Evolutionary conservation across 2,113 vertebrate species (phyloP), one percentile per base, ranked within the genome.

Genomic region (Aleadryas rufinucha): DNA sequence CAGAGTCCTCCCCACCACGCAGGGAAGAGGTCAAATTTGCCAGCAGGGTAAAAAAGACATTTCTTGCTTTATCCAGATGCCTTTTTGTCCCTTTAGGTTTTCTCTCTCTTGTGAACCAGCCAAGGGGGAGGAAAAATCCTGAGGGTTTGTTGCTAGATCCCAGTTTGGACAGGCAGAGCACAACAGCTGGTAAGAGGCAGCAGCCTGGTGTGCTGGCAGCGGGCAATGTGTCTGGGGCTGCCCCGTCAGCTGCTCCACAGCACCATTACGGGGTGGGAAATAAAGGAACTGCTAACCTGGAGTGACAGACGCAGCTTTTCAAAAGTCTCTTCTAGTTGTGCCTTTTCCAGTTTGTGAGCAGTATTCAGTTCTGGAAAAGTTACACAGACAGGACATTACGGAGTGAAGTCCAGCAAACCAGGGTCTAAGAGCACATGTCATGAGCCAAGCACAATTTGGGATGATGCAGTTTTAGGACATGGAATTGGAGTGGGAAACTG

Each of bases 291-390:
- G 87, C 76, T 96, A 63, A 99, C 99, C 99, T 99, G 99, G 81
- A 99, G 98, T 1, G 99, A 99, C 78, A 99, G 98, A 52, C 99
- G 98, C 87, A 99, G 98, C 91, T 99, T 99, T 87, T 99, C 98
- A 98, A 99, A 99, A 64, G 98, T 98, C 92, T 99, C 99, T 89
- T 99, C 99, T 87, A 99, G 92, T 59, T 98, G 98, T 95, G 98
- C 98, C 96, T 98, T 99, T 97, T 99, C 99, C 91, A 99, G 98
- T 59, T 99, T 98, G 30, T 99, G 99, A 83, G 98, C 97, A 93
- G 98, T 97, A 59, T 98, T 98, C 93, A 99, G 72, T 95, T 99
- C 99, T 99, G 96, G 60, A 66, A 91, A 82, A 95, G 90, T 97
- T 8, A 84, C 49, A 89, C 20, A 95, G 76, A 89, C 65, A 84